Base-by-base conservation (phyloP, 2,888 invertebrate species). In the Leistus spinibarbis region DNA sequence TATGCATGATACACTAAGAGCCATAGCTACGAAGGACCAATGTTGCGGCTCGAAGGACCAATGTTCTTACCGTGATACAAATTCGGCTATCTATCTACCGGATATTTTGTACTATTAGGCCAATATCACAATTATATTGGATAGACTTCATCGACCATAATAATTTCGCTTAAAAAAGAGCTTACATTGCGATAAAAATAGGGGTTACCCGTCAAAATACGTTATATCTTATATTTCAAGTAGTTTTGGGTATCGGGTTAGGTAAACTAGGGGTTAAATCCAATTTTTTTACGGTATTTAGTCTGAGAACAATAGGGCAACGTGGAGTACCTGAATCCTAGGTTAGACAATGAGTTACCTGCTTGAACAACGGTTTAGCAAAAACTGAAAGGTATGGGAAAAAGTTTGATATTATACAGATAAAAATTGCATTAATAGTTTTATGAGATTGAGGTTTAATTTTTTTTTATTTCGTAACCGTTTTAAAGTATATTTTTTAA, bases 211-310 rank as follows among this genome's bases (percentile, higher is more conserved):
- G 40, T 40, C 40, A 23, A 66, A 66, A 66, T 40, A 27, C 66
- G 66, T 66, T 66, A 53, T 40, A 40, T 22, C 68, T 68, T 56
- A 16, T 16, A 60, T 69, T 62, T 57, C 69, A 60, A 40, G 69
- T 40, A 20, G 27, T 23, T 27, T 16, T 22, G 22, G 16, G 17
- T 69, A 16, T 13, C 27, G 64, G 22, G 22, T 69, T 69, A 60
- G 60, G 60, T 69, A 68, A 68, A 68, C n/a, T 60, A 57, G 62
- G 69, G 69, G 69, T 69, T 57, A 69, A 17, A 69, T 27, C 9
- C 40, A 54, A 56, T 69, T 69, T 69, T 69, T 69, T 69, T 69
- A 57, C 69, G 69, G 69, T 69, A 62, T 69, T 69, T 69, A 69
- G 69, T 27, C 19, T n/a, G 62, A 62, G 69, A 69, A 69, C 69